Evolutionary conservation across 1,140 invertebrate species (phyloP).

Genomic region (Sesamia nonagrioides): DNA sequence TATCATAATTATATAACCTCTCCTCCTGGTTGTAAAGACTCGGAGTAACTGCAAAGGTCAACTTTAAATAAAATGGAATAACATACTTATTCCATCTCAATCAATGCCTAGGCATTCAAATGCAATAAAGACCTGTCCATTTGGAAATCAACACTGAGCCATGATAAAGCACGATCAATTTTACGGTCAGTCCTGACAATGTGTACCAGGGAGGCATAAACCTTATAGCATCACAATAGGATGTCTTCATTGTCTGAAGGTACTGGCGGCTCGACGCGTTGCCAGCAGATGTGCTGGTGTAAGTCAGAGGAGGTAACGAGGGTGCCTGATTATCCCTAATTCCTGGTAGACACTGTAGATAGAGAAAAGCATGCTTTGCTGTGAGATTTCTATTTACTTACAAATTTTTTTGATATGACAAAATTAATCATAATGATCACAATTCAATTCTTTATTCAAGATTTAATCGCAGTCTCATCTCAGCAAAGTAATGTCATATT

Average conservation of each 20-base stretch:
- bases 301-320: constrained; percentile 51
- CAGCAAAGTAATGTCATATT: too few species aligned
- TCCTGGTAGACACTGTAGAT: not conserved
- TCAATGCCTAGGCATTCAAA: not conserved
- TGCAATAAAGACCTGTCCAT: not conserved
- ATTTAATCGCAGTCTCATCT: too few species aligned
- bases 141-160: constrained; percentile 9
- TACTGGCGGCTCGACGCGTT: constrained; percentile 66
- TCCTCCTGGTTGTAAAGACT: too few species aligned
- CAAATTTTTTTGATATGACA: too few species aligned
- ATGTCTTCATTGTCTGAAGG: constrained; percentile 80
- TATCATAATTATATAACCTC: too few species aligned
- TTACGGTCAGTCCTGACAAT: constrained; percentile 51
- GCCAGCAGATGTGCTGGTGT: constrained; percentile 64
- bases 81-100: not conserved
- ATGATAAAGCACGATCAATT: constrained; percentile 47
- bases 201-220: constrained; percentile 60
- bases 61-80: not conserved
- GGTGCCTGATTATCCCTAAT: not conserved
- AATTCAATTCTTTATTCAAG: too few species aligned
- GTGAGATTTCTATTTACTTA: too few species aligned
- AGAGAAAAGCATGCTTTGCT: too few species aligned
- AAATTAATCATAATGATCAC: too few species aligned
- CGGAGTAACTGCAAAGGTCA: not conserved
- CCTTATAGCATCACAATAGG: constrained; percentile 76